These are phyloP conservation scores for Pseudococcus longispinus DNA, from an alignment of 2,888 invertebrate genomes.

Conservation along the genomic window DNA sequence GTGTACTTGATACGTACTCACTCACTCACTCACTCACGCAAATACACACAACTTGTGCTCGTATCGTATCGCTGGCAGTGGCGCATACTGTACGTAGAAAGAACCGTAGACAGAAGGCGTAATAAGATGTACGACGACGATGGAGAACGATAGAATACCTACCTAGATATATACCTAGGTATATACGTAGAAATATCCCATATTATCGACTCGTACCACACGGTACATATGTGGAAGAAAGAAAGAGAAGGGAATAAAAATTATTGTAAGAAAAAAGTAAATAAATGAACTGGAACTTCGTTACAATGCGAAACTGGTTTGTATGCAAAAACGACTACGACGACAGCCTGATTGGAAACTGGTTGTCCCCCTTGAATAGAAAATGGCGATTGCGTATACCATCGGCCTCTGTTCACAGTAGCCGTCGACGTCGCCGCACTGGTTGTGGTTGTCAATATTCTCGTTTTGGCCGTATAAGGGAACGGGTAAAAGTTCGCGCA, in stretches of 20 bases:
- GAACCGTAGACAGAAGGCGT: neutral
- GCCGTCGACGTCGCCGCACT: constrained; percentile 36
- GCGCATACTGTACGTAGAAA: neutral
- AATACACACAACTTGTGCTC: neutral
- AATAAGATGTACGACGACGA: neutral
- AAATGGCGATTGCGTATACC: constrained; percentile 49
- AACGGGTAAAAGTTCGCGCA: constrained; percentile 47
- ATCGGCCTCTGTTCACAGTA: constrained; percentile 50
- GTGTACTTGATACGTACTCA: neutral
- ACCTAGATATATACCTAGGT: neutral
- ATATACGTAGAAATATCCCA: neutral
- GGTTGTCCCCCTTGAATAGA: constrained; percentile 55
- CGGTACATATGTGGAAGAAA: neutral
- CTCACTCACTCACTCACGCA: neutral
- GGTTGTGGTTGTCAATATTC: constrained; percentile 23
- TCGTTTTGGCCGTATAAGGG: constrained; percentile 44
- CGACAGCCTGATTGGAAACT: constrained; percentile 56
- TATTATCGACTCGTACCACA: neutral
- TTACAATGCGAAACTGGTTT: constrained; percentile 52
- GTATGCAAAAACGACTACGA: constrained; percentile 49
- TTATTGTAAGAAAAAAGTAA: neutral
- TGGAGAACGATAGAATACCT: neutral
- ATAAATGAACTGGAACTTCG: constrained; percentile 52
- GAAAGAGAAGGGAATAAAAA: constrained; percentile 1
- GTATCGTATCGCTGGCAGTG: neutral